phyloP scores from a whole-genome alignment of 2,888 invertebrate species.

The Drosophila neoperkinsi region DNA sequence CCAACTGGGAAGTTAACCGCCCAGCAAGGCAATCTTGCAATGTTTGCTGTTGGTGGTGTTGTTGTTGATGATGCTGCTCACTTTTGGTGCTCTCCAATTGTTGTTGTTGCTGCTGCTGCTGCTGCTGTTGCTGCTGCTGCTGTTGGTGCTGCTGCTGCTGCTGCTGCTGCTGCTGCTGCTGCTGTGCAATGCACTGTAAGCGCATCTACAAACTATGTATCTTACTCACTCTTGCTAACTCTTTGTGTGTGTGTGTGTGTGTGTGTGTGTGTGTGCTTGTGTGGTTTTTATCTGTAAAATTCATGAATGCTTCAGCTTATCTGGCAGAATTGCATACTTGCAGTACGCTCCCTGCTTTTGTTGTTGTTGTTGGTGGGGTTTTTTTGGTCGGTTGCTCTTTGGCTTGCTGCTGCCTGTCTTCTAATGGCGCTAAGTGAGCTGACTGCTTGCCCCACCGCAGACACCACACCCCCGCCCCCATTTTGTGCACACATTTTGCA shows the following conservation, averaged over 20 bases:
- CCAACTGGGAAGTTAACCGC: slow-evolving; percentile 31
- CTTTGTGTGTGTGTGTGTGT: slow-evolving; percentile 20
- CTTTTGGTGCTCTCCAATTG: slow-evolving; percentile 62
- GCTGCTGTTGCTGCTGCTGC: no score
- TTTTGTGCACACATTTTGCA: slow-evolving; percentile 34
- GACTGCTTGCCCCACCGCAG: slow-evolving; percentile 13
- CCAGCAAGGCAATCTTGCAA: slow-evolving; percentile 49
- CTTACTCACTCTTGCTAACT: slow-evolving; percentile 42
- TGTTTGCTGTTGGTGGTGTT: slow-evolving; percentile 30
- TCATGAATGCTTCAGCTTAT: slow-evolving; percentile 84
- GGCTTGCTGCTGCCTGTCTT: slow-evolving; percentile 57
- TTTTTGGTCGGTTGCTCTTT: slow-evolving; percentile 52
- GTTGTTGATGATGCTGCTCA: slow-evolving; percentile 55
- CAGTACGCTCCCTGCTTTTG: slow-evolving; percentile 63
- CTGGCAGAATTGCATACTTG: slow-evolving; percentile 83
- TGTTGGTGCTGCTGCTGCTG: slow-evolving; percentile 13
- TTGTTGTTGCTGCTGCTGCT: neutral
- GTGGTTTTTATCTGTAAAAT: slow-evolving; percentile 81
- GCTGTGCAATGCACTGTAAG: slow-evolving; percentile 80
- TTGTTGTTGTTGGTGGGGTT: slow-evolving; percentile 40
- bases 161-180: slow-evolving; percentile 46
- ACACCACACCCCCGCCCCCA: neutral
- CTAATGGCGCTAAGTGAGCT: slow-evolving; percentile 77
- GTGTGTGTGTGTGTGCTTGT: slow-evolving; percentile 49
- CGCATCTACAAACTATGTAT: slow-evolving; percentile 60